Conservation (phyloP, 2,797 vertebrate species). For the Capromys pilorides region DNA sequence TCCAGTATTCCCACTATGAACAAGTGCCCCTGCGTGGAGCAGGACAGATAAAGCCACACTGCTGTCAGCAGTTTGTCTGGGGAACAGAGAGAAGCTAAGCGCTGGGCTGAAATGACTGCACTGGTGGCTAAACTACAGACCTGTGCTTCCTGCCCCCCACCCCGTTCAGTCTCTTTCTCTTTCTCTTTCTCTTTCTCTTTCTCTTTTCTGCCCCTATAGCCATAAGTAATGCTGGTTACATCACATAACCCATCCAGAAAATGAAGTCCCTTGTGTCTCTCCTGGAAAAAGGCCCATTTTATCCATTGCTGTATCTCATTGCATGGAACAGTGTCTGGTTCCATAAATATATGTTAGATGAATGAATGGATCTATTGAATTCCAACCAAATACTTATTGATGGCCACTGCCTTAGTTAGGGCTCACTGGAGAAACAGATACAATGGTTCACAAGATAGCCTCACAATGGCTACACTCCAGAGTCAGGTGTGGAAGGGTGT, state of each 20-base stretch:
- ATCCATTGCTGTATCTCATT: neutral
- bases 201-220: neutral
- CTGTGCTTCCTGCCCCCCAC: neutral
- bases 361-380: constrained; percentile 3
- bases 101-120: neutral
- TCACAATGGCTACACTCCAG: neutral
- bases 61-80: neutral
- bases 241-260: neutral
- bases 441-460: neutral
- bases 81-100: neutral
- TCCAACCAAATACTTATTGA: neutral
- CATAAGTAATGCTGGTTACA: neutral
- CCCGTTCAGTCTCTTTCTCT: neutral
- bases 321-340: neutral
- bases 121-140: neutral
- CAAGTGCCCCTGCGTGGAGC: neutral
- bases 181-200: neutral
- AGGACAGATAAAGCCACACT: neutral
- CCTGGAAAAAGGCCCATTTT: neutral
- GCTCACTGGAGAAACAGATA: neutral
- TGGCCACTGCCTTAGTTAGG: neutral
- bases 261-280: neutral
- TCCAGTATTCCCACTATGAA: neutral
- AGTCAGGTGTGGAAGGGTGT: neutral
- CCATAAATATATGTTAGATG: neutral